Conservation (phyloP, 2,797 vertebrate species). For the Lateolabrax maculatus region DNA sequence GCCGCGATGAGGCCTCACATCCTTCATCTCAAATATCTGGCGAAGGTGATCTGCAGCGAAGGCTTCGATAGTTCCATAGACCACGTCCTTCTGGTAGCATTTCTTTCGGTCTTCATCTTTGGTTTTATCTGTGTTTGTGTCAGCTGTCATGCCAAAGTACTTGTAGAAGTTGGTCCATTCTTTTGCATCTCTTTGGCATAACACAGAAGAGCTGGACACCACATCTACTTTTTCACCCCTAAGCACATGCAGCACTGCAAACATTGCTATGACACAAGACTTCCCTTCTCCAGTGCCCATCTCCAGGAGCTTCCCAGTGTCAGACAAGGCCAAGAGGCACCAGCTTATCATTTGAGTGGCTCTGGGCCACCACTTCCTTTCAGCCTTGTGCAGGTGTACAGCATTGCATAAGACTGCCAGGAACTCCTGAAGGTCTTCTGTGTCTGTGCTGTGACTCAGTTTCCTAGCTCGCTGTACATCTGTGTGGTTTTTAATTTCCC, state of each 20-base stretch:
- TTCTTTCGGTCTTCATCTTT: slow-evolving; percentile 8
- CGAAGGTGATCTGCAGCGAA: slow-evolving; percentile 70
- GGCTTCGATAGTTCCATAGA: slow-evolving; percentile 64
- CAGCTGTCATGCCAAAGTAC: slow-evolving; percentile 32
- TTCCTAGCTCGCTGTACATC: not conserved
- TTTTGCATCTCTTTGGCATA: slow-evolving; percentile 54
- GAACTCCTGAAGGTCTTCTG: slow-evolving; percentile 29
- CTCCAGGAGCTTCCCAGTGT: slow-evolving; percentile 63
- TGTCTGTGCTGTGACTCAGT: slow-evolving; percentile 6
- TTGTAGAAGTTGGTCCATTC: slow-evolving; percentile 29
- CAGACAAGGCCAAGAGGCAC: slow-evolving; percentile 63
- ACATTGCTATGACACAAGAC: slow-evolving; percentile 73
- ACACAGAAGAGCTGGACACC: slow-evolving; percentile 48
- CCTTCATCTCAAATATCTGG: slow-evolving; percentile 70
- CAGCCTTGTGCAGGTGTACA: too few species aligned
- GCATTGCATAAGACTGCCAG: slow-evolving; percentile 49
- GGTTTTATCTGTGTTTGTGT: slow-evolving; percentile 52
- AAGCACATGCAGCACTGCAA: slow-evolving; percentile 53
- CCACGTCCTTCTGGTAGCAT: slow-evolving; percentile 49
- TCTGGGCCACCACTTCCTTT: slow-evolving; percentile 37
- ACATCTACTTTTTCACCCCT: slow-evolving; percentile 49
- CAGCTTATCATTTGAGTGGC: slow-evolving; percentile 68
- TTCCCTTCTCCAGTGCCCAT: slow-evolving; percentile 73
- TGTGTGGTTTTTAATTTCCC: slow-evolving; percentile 25
- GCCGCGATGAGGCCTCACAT: slow-evolving; percentile 57